Evolutionary conservation across 2,797 vertebrate genomes (phyloP), one percentile per base, ranked within the genome.

Genomic region (Characodon lateralis): DNA sequence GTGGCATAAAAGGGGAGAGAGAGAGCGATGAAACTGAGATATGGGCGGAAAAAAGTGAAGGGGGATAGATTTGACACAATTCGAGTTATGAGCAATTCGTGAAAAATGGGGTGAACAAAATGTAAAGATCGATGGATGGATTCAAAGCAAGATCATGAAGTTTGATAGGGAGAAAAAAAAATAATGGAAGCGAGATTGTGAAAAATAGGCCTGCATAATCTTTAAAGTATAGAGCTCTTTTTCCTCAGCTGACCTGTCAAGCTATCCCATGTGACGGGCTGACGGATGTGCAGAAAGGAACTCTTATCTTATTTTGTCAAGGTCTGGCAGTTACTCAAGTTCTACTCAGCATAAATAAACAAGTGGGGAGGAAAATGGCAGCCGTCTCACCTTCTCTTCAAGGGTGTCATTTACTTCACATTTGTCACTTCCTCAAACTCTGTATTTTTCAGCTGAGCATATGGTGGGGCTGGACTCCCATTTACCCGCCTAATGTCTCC

Each of bases 221-320:
- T 85, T 85, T 82, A 88, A 91, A 86, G 87, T 85, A 86, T 77
- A 78, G 72, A 56, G 76, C 82, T 65, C 68, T 59, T 76, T 78
- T 74, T 83, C 78, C 82, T 82, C 72, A 65, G 76, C 86, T 93
- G 91, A 93, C 89, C 91, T 85, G 90, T 87, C 90, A 87, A 84
- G 82, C 70, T 56, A 81, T 87, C 89, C 85, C 74, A 28, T 85
- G 87, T 94, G 95, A 94, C 94, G 92, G 86, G 82, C 92, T 96
- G 95, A 96, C 82, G 85, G 91, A 95, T 96, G 93, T 86, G 92
- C 93, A 90, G 86, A 93, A 85, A 89, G 91, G 84, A 92, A 89
- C 91, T 94, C 94, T 95, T 95, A 95, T 95, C 94, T 95, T 95
- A 94, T 95, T 95, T 94, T 91, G 88, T 94, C 94, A 94, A 94